Base-by-base conservation (phyloP, 2,113 vertebrate genomes). In the Tichodroma muraria region DNA sequence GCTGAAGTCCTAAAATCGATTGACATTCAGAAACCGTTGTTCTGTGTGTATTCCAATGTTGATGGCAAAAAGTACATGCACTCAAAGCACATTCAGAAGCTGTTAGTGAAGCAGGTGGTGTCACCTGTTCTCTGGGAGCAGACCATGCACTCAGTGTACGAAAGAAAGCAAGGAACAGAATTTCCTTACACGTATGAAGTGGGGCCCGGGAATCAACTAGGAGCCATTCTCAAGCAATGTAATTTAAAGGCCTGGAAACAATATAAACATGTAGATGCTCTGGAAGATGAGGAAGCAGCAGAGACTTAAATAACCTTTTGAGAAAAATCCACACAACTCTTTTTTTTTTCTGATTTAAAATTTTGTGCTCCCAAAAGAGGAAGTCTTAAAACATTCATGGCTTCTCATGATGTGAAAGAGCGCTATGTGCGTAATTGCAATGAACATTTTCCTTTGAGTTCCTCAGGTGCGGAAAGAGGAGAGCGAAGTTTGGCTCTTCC, bases 41-140 rank as follows among this genome's bases (percentile, higher is more conserved):
- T 99, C 24, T 96, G 92, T 3, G 98, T 99, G 33, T 98, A 99
- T 96, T 98, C 99, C 72, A 99, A 99, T 7, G 98, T 99, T 6
- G 94, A 98, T 5, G 98, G 98, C 53, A 98, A 98, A 7, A 98
- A 98, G 63, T 99, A 99, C 96, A 96, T 92, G 96, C 97, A 98
- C 12, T 85, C 98, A 4, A 93, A 90, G 17, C 98, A 99, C 83
- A 96, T 99, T 44, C 91, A 70, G 44, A 94, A 96, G 61, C 97
- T 98, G 97, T 97, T 99, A 87, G 97, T 88, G 40, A 98, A 97
- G 96, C 99, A 99, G 97, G 94, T 99, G 94, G 98, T 99, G 50
- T 98, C 98, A 4, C 99, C 99, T 0, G 99, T 99, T 54, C 97
- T 98, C 92, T 99, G 99, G 99, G 99, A 99, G 82, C 99, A 99